Percentiles rank a stretch among this genome's conserved stretches.
Conservation (phyloP, 2,888 invertebrate genomes). For the Pristionchus mayeri region DNA sequence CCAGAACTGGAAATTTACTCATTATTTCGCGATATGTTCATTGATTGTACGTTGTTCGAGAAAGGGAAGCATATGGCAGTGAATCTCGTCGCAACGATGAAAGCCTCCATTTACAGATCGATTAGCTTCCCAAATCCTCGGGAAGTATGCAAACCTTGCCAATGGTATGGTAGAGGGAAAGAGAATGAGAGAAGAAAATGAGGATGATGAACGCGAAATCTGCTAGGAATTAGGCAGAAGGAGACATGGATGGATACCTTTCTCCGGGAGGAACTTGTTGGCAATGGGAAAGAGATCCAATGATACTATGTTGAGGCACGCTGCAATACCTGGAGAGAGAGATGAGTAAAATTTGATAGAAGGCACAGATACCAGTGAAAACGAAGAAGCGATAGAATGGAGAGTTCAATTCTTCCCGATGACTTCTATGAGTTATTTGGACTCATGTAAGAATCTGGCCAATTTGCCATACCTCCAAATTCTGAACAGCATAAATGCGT, state of each 20-base stretch:
- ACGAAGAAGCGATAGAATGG: neutral
- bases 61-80: neutral
- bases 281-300: neutral
- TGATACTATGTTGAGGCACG: neutral
- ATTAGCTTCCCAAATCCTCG: no score
- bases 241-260: neutral
- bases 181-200: neutral
- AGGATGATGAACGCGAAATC: neutral
- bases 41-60: neutral
- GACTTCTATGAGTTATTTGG: neutral
- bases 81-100: neutral
- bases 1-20: neutral
- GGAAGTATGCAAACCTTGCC: neutral
- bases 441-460: neutral
- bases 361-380: neutral
- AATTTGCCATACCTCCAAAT: neutral
- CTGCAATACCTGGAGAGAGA: neutral
- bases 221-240: neutral
- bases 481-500: neutral
- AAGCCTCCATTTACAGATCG: no score
- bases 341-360: neutral
- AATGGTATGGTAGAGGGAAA: neutral
- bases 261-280: neutral
- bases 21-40: neutral
- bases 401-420: neutral